phyloP scores from a whole-genome alignment of 2,113 vertebrate species.

The Zapornia atra region DNA sequence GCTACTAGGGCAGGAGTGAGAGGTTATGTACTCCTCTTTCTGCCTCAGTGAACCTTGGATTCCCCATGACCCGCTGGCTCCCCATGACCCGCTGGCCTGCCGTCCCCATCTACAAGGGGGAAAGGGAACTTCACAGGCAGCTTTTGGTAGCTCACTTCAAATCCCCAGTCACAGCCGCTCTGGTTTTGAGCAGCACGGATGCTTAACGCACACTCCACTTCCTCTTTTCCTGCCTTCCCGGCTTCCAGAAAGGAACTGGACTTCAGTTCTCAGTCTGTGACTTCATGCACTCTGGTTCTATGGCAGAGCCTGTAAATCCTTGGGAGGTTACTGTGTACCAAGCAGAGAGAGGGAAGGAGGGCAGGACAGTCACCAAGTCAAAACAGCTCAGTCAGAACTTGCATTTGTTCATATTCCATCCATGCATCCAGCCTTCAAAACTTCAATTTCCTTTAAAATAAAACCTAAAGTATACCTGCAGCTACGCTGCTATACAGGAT shows the following conservation, averaged over 20 bases:
- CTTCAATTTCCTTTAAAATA: neutral
- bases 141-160: neutral
- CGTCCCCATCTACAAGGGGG: neutral
- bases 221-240: neutral
- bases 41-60: neutral
- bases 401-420: neutral
- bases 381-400: neutral
- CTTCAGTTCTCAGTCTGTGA: neutral
- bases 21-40: neutral
- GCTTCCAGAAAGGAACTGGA: neutral
- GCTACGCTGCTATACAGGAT: too few species aligned
- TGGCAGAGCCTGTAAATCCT: neutral
- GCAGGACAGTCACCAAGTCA: neutral
- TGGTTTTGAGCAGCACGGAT: accelerated
- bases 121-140: neutral
- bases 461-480: neutral
- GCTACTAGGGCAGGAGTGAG: neutral
- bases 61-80: neutral
- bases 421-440: neutral
- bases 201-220: neutral
- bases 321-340: neutral
- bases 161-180: neutral
- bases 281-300: neutral
- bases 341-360: neutral
- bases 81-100: too few species aligned